Percentiles rank a stretch among this genome's conserved stretches.
phyloP scores from a whole-genome alignment of 1,140 invertebrate genomes.

The Megathymus violae region DNA sequence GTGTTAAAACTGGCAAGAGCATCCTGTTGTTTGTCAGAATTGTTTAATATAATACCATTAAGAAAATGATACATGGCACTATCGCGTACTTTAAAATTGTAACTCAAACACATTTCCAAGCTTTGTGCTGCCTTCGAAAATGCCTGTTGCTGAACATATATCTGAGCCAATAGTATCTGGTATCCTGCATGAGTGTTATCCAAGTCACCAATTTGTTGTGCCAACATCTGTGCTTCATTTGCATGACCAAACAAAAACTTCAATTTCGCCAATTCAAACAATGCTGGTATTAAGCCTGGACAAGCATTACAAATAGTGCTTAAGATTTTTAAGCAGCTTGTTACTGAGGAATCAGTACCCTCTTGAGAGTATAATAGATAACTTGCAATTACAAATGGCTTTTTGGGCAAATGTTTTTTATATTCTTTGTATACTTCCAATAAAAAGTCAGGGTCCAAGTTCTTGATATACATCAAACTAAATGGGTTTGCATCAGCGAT shows the following conservation, averaged over 20 bases:
- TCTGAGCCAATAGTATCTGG: slow-evolving; percentile 95
- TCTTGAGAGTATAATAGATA: slow-evolving; percentile 77
- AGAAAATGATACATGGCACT: slow-evolving; percentile 96
- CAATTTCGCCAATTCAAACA: slow-evolving; percentile 91
- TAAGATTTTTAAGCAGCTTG: slow-evolving; percentile 86
- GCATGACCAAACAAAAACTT: slow-evolving; percentile 92
- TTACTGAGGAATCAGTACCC: slow-evolving; percentile 67
- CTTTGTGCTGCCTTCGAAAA: slow-evolving; percentile 92
- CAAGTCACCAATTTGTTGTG: slow-evolving; percentile 90
- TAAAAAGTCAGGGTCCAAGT: slow-evolving; percentile 94
- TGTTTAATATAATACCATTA: slow-evolving; percentile 92
- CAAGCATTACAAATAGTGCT: slow-evolving; percentile 90
- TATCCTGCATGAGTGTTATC: slow-evolving; percentile 92
- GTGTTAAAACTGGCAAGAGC: slow-evolving; percentile 89
- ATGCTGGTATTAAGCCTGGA: slow-evolving; percentile 90
- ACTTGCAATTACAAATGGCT: slow-evolving; percentile 81
- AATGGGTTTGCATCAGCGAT: slow-evolving; percentile 86
- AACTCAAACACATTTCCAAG: slow-evolving; percentile 94
- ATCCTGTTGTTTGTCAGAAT: slow-evolving; percentile 89
- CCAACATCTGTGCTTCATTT: slow-evolving; percentile 85
- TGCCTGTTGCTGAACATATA: slow-evolving; percentile 89
- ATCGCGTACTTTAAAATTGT: slow-evolving; percentile 96
- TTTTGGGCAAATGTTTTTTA: slow-evolving; percentile 89
- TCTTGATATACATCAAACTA: slow-evolving; percentile 89
- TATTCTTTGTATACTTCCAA: slow-evolving; percentile 91